A percentile compares a stretch with the other conserved stretches of the same genome.
Conservation (phyloP, 2,113 vertebrate genomes). For the Dunckerocampus dactyliophorus region DNA sequence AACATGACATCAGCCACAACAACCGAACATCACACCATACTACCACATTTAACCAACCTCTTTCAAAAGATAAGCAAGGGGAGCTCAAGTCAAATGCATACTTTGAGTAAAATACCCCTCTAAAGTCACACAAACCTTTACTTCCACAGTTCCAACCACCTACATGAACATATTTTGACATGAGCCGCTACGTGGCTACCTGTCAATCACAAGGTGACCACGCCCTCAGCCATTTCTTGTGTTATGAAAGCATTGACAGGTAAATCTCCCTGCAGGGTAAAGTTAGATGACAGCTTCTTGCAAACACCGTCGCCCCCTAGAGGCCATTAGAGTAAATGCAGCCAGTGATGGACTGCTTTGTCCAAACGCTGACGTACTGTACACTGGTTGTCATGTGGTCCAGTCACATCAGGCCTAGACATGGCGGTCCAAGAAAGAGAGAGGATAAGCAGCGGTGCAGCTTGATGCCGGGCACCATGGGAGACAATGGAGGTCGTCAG, state of each 20-base stretch:
- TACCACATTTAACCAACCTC: too few relatives aligned
- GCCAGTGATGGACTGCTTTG: too few relatives aligned
- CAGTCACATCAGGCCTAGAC: slow-evolving; percentile 17
- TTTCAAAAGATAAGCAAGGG: too few relatives aligned
- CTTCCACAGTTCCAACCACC: too few relatives aligned
- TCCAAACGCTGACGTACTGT: background rate
- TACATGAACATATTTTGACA: too few relatives aligned
- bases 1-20: slow-evolving; percentile 19
- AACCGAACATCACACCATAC: slow-evolving; percentile 10
- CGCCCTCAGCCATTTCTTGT: background rate
- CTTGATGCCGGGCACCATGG: slow-evolving; percentile 35
- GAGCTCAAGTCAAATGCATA: too few relatives aligned
- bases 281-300: background rate
- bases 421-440: slow-evolving; percentile 4
- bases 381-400: background rate
- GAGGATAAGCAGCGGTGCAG: slow-evolving; percentile 36
- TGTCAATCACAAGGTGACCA: background rate
- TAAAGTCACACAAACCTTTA: too few relatives aligned
- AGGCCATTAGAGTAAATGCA: background rate
- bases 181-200: background rate
- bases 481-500: slow-evolving; percentile 59
- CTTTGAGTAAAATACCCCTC: too few relatives aligned
- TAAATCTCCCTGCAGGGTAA: too few relatives aligned
- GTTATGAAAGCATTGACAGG: too few relatives aligned
- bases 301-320: background rate